These are phyloP conservation scores for Carcharodon carcharias DNA, from an alignment of 2,797 vertebrate genomes.

Conservation along the genomic window DNA sequence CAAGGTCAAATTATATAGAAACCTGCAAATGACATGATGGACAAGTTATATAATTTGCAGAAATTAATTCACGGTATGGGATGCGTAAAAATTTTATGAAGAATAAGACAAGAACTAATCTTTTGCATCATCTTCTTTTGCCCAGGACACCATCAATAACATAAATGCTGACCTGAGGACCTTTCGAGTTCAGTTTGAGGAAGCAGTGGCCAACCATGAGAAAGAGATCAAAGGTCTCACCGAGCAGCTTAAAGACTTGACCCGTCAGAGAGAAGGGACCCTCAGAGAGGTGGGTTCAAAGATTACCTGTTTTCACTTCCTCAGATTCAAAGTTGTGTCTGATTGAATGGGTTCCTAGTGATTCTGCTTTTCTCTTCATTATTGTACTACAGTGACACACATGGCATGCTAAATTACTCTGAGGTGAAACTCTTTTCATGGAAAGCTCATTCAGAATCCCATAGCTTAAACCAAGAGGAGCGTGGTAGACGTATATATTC, in stretches of 20 bases:
- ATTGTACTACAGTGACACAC: not conserved
- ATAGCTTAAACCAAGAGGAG: not conserved
- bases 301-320: not conserved
- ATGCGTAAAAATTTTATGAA: not conserved
- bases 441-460: not conserved
- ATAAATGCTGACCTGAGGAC: conserved; percentile 54
- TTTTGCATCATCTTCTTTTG: not conserved
- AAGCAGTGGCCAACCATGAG: conserved; percentile 56
- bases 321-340: not conserved
- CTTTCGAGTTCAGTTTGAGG: conserved; percentile 59
- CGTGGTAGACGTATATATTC: too few species aligned
- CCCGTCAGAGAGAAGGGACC: conserved; percentile 47
- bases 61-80: not conserved
- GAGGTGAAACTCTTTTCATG: not conserved
- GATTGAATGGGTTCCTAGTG: not conserved
- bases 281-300: conserved; percentile 53
- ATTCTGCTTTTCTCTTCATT: not conserved
- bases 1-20: not conserved
- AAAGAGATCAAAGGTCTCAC: conserved; percentile 47
- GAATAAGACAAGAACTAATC: not conserved
- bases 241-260: conserved; percentile 53
- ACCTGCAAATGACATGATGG: not conserved
- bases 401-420: conserved; percentile 11
- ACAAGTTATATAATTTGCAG: not conserved
- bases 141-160: conserved; percentile 48